These are phyloP conservation scores for Epinephelus malabaricus DNA, from an alignment of 2,797 vertebrate species.

Conservation along the genomic window DNA sequence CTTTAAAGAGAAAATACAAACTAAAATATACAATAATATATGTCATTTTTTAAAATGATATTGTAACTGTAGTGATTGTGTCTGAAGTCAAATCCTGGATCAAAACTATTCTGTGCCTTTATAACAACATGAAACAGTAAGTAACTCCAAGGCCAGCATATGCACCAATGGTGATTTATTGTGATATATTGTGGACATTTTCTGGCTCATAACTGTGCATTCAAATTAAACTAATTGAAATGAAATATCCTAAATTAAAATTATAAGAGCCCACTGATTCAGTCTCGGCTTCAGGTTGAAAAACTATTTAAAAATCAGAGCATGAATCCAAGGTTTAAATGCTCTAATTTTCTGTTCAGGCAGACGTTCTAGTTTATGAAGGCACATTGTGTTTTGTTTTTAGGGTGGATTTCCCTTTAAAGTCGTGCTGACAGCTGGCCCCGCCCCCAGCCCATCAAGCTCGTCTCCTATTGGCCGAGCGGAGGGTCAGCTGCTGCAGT, in stretches of 20 bases:
- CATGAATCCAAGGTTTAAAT: neutral
- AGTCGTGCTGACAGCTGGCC: conserved; percentile 22
- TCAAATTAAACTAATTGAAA: neutral
- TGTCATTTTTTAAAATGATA: neutral
- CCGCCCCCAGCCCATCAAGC: conserved; percentile 33
- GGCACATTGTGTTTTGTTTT: neutral
- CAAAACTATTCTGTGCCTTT: neutral
- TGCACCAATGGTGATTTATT: neutral
- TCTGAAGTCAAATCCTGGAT: neutral
- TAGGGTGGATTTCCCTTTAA: conserved; percentile 42
- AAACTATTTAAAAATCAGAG: neutral
- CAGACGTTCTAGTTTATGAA: neutral
- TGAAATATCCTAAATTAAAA: neutral
- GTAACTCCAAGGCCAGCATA: neutral
- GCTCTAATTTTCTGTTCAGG: too few relatives aligned
- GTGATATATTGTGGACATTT: neutral
- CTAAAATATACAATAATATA: too few relatives aligned
- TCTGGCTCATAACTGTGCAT: neutral
- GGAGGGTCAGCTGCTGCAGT: conserved; percentile 64
- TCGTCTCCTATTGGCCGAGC: conserved; percentile 64
- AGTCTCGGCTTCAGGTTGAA: neutral
- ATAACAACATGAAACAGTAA: neutral
- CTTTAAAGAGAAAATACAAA: neutral
- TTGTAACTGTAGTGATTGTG: neutral
- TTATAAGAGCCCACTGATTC: neutral